Percentiles rank a stretch among this genome's conserved stretches.
Evolutionary conservation across 2,797 vertebrate species (phyloP).

Genomic region (Rhinoraja longicauda): DNA sequence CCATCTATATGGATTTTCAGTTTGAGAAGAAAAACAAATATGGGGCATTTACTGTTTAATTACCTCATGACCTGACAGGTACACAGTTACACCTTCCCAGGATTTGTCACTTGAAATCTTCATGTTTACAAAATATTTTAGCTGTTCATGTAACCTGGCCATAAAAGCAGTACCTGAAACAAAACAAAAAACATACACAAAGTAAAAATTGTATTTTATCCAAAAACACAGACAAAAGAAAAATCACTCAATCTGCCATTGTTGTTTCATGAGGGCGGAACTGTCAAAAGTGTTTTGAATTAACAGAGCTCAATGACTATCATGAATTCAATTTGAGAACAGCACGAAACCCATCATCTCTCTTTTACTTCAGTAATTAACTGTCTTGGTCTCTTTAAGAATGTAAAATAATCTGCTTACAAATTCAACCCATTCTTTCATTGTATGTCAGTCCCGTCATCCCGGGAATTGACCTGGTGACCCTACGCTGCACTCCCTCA

Average conservation of each 20-base stretch:
- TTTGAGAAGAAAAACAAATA: background rate
- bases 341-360: background rate
- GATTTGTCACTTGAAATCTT: constrained; percentile 88
- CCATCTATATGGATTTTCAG: background rate
- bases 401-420: background rate
- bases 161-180: constrained; percentile 89
- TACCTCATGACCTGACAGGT: constrained; percentile 96
- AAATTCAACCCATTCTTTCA: background rate
- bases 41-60: constrained; percentile 41
- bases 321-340: background rate
- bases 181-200: constrained; percentile 44
- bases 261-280: background rate
- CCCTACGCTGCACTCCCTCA: no score
- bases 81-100: constrained; percentile 86
- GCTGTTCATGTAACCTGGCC: constrained; percentile 88
- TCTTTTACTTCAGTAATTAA: background rate
- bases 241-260: constrained; percentile 34
- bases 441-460: no score
- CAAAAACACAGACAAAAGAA: constrained; percentile 7
- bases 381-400: background rate
- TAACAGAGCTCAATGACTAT: background rate
- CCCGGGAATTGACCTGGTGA: no score
- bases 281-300: background rate
- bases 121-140: constrained; percentile 94
- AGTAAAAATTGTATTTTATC: background rate